Evolutionary conservation across 2,888 invertebrate genomes (phyloP), one percentile per base, ranked within the genome.

Genomic region (Phengaris arion): DNA sequence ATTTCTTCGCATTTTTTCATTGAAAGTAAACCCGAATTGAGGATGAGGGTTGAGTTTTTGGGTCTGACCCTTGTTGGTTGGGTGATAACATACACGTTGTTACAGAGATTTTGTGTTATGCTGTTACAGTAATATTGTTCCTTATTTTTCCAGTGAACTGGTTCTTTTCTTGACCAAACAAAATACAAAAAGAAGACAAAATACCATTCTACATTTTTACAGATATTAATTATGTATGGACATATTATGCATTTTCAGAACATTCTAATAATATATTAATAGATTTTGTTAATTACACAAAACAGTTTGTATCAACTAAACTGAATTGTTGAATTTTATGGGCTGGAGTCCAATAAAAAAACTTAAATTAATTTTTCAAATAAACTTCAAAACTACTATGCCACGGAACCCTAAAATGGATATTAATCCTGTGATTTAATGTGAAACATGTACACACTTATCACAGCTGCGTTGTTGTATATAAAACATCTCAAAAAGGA

Each of bases 401-500:
- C 52, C n/a, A 72, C 54, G 54, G 9, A 13, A 54, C 72, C 48
- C 54, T 54, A 54, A 72, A 72, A 51, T 12, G 13, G 35, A 52
- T 35, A 54, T 54, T 35, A 72, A 52, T 72, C 35, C 22, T 6
- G 54, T 70, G 54, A 72, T 72, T 52, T 54, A 54, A 54, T 35
- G 35, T 13, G 72, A 72, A 72, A 72, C 72, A 54, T 35, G 22
- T 72, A 72, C 54, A 72, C 54, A 72, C 54, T 72, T 72, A 35
- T 72, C 72, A 52, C 52, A 13, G 45, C 51, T 12, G 52, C 54
- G 72, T 72, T 72, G 72, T 35, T 35, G 35, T 35, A 35, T 54
- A 72, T 70, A 54, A 72, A 72, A 72, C 72, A 54, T 72, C 72
- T 72, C 22, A 72, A 72, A 72, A 72, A 72, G 72, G 72, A 72